Evolutionary conservation across 2,888 invertebrate species (phyloP).

Genomic region (Oegoconia quadripuncta): DNA sequence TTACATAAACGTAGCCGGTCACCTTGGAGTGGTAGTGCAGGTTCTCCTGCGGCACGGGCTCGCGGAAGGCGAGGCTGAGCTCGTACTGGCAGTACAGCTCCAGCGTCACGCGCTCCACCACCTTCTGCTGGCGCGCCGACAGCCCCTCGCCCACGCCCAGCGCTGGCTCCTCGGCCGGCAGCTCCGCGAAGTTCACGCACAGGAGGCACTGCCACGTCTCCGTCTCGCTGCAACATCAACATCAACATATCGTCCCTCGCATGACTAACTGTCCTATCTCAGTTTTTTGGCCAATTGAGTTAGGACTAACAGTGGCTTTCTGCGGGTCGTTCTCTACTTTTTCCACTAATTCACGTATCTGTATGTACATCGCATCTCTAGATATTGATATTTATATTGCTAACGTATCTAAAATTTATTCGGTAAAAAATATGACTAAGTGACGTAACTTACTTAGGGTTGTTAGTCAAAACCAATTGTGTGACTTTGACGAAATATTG

Average conservation of each 20-base stretch:
- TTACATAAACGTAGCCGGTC: neutral
- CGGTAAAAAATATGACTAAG: too few relatives aligned
- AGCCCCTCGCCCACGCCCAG: slow-evolving; percentile 70
- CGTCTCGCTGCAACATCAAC: slow-evolving; percentile 81
- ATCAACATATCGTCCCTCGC: neutral
- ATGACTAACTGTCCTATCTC: too few relatives aligned
- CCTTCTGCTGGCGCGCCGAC: slow-evolving; percentile 80
- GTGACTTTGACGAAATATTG: too few relatives aligned
- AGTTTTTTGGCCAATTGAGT: too few relatives aligned
- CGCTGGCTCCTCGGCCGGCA: slow-evolving; percentile 60
- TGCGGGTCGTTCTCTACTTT: too few relatives aligned
- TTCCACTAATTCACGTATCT: too few relatives aligned
- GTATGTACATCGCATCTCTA: too few relatives aligned
- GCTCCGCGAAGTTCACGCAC: slow-evolving; percentile 89
- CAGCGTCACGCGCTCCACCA: slow-evolving; percentile 90
- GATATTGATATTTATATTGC: too few relatives aligned
- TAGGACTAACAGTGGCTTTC: too few relatives aligned
- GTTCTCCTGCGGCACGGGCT: slow-evolving; percentile 86
- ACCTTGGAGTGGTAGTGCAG: slow-evolving; percentile 57
- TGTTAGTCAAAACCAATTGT: too few relatives aligned
- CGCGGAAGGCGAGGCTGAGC: slow-evolving; percentile 91
- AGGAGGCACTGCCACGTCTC: slow-evolving; percentile 96
- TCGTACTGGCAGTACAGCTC: slow-evolving; percentile 96
- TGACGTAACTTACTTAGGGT: too few relatives aligned
- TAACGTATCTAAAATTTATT: too few relatives aligned